Evolutionary conservation across 2,888 invertebrate species (phyloP).

Genomic region (Andrena minutula): DNA sequence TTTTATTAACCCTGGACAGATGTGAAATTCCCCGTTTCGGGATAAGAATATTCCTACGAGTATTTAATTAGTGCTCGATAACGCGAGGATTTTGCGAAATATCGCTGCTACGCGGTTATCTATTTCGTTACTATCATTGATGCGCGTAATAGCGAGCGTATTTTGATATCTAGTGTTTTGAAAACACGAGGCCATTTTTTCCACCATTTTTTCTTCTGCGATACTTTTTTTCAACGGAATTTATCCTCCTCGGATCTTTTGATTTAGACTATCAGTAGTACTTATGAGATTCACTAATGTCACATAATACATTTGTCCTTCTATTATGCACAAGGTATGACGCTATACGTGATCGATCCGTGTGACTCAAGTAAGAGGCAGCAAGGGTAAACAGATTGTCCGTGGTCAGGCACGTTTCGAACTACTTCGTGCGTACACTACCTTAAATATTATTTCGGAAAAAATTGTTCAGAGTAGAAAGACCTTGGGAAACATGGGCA

Average conservation of each 20-base stretch:
- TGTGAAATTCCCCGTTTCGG: background rate
- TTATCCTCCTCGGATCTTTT: too few species aligned
- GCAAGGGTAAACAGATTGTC: too few species aligned
- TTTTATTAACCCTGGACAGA: background rate
- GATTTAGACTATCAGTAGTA: too few species aligned
- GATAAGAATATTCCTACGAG: conserved; percentile 15
- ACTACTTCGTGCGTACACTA: too few species aligned
- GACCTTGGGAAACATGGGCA: too few species aligned
- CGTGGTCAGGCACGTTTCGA: too few species aligned
- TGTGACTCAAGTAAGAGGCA: too few species aligned
- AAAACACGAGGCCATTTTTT: conserved; percentile 24
- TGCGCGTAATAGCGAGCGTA: conserved; percentile 18
- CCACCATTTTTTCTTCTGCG: background rate
- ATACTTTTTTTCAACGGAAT: too few species aligned
- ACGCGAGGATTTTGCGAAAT: conserved; percentile 4
- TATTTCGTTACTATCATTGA: conserved; percentile 9
- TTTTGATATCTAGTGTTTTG: conserved; percentile 28
- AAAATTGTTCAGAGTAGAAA: too few species aligned
- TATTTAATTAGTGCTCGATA: conserved; percentile 16
- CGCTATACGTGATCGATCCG: too few species aligned
- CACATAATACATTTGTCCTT: background rate
- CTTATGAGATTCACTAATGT: background rate
- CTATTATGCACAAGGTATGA: too few species aligned
- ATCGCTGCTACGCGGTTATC: conserved; percentile 12
- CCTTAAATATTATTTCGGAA: too few species aligned